Evolutionary conservation across 92 coral and sea anemone species (phyloP), one percentile per base, ranked within the genome.

Genomic region (Metridium senile): DNA sequence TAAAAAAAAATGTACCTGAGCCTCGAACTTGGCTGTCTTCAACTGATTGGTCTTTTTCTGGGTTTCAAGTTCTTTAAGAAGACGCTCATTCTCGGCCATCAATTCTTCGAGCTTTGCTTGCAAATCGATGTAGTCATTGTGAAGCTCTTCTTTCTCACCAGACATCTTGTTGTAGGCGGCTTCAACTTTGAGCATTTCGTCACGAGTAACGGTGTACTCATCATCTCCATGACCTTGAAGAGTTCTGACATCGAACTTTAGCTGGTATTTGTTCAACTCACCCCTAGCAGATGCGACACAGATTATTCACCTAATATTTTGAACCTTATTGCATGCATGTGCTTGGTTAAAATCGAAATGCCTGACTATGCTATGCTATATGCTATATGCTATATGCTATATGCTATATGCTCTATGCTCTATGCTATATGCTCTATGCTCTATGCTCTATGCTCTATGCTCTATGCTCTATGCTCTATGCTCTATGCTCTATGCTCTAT

Each of bases 1-100:
- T n/a, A n/a, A n/a, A n/a, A n/a, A n/a, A n/a, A n/a, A n/a, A n/a
- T 62, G 68, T 54, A 86, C 90, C 91, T 87, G 91, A 30, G 87
- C 91, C 7, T 87, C 91, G 39, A 76, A 77, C 62, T 87, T 87
- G 56, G 87, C 87, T 1, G 71, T 76, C 70, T 77, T 81, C 68
- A 87, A 27, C 77, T 82, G 91, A 28, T 62, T 65, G 0, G 83
- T 77, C 74, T 87, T 87, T 66, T 77, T 87, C 67, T 87, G 87
- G 6, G 80, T 68, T 58, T 87, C 91, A 30, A 85, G 83, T 33
- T 88, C 91, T 58, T 79, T 89, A 58, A 81, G 85, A 32, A 77
- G 31, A 78, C 88, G 77, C 39, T 88, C 97, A 22, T 62, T 78
- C 29, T 82, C 80, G 31, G 67, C 64, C 58, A 57, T 46, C 51